Evolutionary conservation across 2,113 vertebrate genomes (phyloP), one percentile per base, ranked within the genome.

Genomic region (Holacanthus passer): DNA sequence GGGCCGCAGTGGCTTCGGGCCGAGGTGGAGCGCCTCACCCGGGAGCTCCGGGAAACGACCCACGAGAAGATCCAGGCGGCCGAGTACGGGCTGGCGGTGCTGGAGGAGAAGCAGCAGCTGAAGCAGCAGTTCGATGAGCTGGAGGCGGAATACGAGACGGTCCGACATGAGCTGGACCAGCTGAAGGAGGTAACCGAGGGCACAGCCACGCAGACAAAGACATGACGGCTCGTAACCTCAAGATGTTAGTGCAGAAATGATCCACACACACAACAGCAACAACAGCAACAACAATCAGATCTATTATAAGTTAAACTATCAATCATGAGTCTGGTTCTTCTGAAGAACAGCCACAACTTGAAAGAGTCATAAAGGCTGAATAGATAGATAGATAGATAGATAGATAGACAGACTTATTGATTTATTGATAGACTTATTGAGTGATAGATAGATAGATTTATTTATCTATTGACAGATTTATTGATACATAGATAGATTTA

Each of bases 1-100:
- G 96, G 96, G 75, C 96, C 97, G 10, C 96, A 97, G 88, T 97
- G 97, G 96, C 96, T 99, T 83, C 96, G 94, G 50, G 92, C 88
- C 7, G 98, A 99, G 94, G 91, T 98, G 45, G 97, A 96, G 88
- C 95, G 98, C 75, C 94, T 99, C 27, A 95, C 94, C 59, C 95
- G 96, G 74, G 98, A 99, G 91, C 96, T 99, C 87, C 94, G 96
- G 16, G 98, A 98, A 80, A 99, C 98, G 81, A 98, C 96, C 79
- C 96, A 95, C 5, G 96, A 99, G 94, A 98, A 99, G 96, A 99
- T 99, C 92, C 98, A 99, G 94, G 98, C 98, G 77, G 98, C 98
- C 5, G 97, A 99, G 85, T 99, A 98, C 29, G 98, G 98, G 65
- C 94, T 99, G 88, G 98, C 94, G 81, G 98, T 99, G 84, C 95